phyloP scores from a whole-genome alignment of 2,888 invertebrate genomes.

The Nineta flava region DNA sequence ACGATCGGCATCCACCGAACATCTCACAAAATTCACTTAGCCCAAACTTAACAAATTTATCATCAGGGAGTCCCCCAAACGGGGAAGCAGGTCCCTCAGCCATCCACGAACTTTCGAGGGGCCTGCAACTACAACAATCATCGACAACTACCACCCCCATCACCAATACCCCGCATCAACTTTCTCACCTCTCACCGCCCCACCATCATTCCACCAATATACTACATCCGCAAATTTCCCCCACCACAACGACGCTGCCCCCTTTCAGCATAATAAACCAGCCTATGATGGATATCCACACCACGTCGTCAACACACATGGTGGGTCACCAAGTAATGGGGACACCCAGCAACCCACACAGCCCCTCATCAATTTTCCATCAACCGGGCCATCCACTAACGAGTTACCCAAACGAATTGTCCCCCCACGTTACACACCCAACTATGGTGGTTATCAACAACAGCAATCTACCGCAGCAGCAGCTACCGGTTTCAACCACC shows the following conservation, averaged over 20 bases:
- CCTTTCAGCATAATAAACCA: constrained; percentile 24
- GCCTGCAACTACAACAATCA: constrained; percentile 45
- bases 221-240: constrained; percentile 5
- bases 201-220: constrained; percentile 13
- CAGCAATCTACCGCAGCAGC: constrained; percentile 12
- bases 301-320: too few relatives aligned
- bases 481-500: constrained; percentile 23
- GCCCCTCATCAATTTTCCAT: constrained; percentile 20
- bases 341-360: too few relatives aligned
- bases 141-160: constrained; percentile 41
- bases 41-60: constrained; percentile 27
- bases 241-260: constrained; percentile 9
- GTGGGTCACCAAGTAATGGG: too few relatives aligned
- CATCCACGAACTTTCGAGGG: constrained; percentile 68
- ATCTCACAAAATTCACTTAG: constrained; percentile 37
- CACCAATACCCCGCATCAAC: constrained; percentile 44
- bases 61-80: constrained; percentile 78
- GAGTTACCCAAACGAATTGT: constrained; percentile 72
- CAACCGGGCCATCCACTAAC: constrained; percentile 18
- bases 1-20: constrained; percentile 38
- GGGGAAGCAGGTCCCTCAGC: constrained; percentile 91
- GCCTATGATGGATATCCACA: constrained; percentile 13
- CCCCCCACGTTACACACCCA: constrained; percentile 60
- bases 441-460: constrained; percentile 46
- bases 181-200: constrained; percentile 30